A percentile compares a stretch with the other conserved stretches of the same genome.
Conservation (phyloP, 1,140 invertebrate species). For the Planococcus citri region DNA sequence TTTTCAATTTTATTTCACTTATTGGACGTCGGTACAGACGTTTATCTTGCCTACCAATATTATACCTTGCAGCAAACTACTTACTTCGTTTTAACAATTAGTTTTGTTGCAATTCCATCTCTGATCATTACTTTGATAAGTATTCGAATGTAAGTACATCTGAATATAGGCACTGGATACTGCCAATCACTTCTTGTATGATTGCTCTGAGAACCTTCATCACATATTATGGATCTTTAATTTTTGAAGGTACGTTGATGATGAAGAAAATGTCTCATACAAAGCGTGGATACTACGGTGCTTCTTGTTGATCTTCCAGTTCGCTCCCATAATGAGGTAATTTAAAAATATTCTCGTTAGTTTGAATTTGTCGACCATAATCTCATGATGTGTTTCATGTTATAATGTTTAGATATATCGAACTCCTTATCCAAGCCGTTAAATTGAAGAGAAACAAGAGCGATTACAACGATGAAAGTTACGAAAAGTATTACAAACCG, state of each 20-base stretch:
- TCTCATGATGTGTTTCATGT: background rate
- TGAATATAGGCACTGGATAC: too few species aligned
- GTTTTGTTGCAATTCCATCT: conserved; percentile 48
- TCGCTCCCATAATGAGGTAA: conserved; percentile 2
- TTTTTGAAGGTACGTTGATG: background rate
- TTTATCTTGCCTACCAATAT: conserved; percentile 47
- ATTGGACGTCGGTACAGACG: conserved; percentile 47
- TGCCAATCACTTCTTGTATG: too few species aligned
- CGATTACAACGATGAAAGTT: conserved; percentile 35
- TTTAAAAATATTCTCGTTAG: background rate
- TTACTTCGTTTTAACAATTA: conserved; percentile 45
- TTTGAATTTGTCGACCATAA: too few species aligned
- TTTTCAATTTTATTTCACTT: conserved; percentile 45
- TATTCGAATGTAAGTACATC: conserved; percentile 47
- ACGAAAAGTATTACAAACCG: conserved; percentile 51
- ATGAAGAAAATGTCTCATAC: background rate
- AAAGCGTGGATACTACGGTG: background rate
- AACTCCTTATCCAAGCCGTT: conserved; percentile 47
- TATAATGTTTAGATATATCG: conserved; percentile 37
- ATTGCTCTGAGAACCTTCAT: too few species aligned
- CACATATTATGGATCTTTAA: too few species aligned
- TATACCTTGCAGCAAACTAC: conserved; percentile 34
- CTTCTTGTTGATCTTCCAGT: background rate
- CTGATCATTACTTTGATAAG: conserved; percentile 49
- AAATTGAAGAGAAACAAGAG: conserved; percentile 38